Conservation (phyloP, 2,888 invertebrate species). For the Danaus chrysippus region DNA sequence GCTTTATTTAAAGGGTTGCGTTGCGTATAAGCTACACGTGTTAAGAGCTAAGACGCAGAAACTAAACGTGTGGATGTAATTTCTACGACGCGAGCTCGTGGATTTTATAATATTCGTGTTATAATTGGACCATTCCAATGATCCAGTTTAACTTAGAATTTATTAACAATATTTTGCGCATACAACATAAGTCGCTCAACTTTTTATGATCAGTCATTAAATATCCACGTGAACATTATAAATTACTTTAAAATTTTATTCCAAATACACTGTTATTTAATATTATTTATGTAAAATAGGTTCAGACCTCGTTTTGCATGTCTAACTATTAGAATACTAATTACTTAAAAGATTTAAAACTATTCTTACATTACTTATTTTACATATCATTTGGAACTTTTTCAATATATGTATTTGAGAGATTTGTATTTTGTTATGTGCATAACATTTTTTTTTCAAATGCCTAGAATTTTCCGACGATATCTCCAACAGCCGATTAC, state of each 20-base stretch:
- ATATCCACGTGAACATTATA: slow-evolving; percentile 18
- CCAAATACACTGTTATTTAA: background rate
- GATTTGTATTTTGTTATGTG: too few relatives aligned
- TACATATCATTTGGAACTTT: too few relatives aligned
- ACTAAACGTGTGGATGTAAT: slow-evolving; percentile 40
- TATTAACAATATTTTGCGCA: slow-evolving; percentile 38
- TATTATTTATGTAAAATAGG: background rate
- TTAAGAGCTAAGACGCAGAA: slow-evolving; percentile 37
- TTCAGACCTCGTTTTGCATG: too few relatives aligned
- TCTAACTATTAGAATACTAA: too few relatives aligned
- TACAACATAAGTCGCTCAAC: slow-evolving; percentile 26
- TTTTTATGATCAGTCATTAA: too few relatives aligned
- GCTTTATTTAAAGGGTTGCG: background rate
- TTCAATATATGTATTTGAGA: too few relatives aligned
- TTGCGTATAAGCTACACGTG: slow-evolving; percentile 42
- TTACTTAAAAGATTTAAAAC: too few relatives aligned
- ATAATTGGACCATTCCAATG: slow-evolving; percentile 51
- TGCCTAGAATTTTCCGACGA: too few relatives aligned
- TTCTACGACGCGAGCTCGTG: slow-evolving; percentile 63
- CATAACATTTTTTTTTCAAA: too few relatives aligned
- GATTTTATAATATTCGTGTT: slow-evolving; percentile 53
- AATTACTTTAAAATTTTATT: slow-evolving; percentile 7
- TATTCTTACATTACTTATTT: too few relatives aligned
- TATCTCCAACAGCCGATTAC: too few relatives aligned
- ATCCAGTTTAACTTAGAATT: slow-evolving; percentile 21